Conservation (phyloP, 2,888 invertebrate species). For the Sinodicranocentrus sp. region DNA sequence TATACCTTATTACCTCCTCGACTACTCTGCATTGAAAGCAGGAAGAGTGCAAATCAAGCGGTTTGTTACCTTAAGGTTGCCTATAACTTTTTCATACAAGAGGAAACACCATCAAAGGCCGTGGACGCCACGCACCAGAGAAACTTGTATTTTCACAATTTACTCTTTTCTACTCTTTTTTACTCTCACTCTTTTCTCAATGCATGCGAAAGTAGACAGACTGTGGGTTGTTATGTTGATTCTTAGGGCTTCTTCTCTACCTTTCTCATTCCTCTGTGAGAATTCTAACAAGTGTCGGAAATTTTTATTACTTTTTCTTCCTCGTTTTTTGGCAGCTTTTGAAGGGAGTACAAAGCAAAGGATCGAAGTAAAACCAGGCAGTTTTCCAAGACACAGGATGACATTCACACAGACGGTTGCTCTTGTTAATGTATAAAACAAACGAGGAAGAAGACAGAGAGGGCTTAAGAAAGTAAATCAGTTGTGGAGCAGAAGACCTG, state of each 20-base stretch:
- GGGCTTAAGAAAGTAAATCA: slow-evolving; percentile 38
- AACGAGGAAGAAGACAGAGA: slow-evolving; percentile 14
- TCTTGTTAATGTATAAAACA: slow-evolving; percentile 34
- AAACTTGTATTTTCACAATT: too few species aligned
- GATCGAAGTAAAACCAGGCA: slow-evolving; percentile 17
- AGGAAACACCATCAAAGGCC: not conserved
- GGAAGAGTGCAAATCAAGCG: too few species aligned
- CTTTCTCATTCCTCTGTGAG: slow-evolving; percentile 51
- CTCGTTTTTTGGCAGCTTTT: slow-evolving; percentile 11
- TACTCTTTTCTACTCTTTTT: not conserved
- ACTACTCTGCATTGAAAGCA: too few species aligned
- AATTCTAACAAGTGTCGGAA: slow-evolving; percentile 72
- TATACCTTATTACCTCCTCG: too few species aligned
- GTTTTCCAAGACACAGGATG: slow-evolving; percentile 43
- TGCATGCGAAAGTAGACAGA: not conserved
- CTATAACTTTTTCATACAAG: not conserved
- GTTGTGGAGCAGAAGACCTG: slow-evolving; percentile 18
- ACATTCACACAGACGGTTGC: slow-evolving; percentile 27
- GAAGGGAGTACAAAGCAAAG: not conserved
- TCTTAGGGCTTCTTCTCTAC: slow-evolving; percentile 35
- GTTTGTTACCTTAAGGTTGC: too few species aligned
- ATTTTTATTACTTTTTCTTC: slow-evolving; percentile 67
- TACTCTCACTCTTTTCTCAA: not conserved
- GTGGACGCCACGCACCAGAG: not conserved
- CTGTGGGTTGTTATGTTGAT: slow-evolving; percentile 50